Percentiles rank a stretch among this genome's conserved stretches.
These are phyloP conservation scores for Exephanes ischioxanthus DNA, from an alignment of 2,888 invertebrate genomes.

Conservation along the genomic window DNA sequence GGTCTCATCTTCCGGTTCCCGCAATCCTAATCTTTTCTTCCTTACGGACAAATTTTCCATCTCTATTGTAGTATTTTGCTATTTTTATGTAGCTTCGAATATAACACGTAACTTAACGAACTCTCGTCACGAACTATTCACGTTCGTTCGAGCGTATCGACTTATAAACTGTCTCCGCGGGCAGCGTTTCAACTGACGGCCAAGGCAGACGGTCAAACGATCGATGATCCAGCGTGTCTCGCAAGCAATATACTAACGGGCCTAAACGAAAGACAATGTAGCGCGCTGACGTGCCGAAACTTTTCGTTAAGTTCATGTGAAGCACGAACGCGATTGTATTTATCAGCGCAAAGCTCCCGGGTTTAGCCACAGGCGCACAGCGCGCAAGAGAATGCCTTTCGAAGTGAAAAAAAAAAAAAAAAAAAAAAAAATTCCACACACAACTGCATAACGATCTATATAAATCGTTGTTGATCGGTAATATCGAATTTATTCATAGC, in stretches of 20 bases:
- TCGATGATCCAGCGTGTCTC: constrained; percentile 57
- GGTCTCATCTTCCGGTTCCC: constrained; percentile 45
- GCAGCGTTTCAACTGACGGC: constrained; percentile 48
- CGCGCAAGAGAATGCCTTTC: background rate
- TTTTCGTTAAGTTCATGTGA: background rate
- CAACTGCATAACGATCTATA: background rate
- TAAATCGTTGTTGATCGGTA: background rate
- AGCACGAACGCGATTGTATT: background rate
- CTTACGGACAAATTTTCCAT: constrained; percentile 47
- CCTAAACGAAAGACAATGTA: background rate
- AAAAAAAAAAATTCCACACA: background rate
- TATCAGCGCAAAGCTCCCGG: background rate
- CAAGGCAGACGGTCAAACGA: constrained; percentile 57
- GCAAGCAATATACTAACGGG: background rate
- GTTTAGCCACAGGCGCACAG: too few relatives aligned
- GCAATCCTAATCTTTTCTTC: constrained; percentile 34
- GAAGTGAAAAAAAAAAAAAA: background rate
- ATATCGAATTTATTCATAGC: background rate
- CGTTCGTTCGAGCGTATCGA: constrained; percentile 58
- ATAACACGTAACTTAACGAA: constrained; percentile 27
- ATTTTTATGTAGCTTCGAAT: constrained; percentile 21
- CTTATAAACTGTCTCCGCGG: constrained; percentile 57
- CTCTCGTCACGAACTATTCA: constrained; percentile 49
- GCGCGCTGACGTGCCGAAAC: background rate
- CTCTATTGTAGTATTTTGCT: constrained; percentile 19